A percentile compares a stretch with the other conserved stretches of the same genome.
These are phyloP conservation scores for Sebastes minor DNA, from an alignment of 2,797 vertebrate species.

Conservation along the genomic window DNA sequence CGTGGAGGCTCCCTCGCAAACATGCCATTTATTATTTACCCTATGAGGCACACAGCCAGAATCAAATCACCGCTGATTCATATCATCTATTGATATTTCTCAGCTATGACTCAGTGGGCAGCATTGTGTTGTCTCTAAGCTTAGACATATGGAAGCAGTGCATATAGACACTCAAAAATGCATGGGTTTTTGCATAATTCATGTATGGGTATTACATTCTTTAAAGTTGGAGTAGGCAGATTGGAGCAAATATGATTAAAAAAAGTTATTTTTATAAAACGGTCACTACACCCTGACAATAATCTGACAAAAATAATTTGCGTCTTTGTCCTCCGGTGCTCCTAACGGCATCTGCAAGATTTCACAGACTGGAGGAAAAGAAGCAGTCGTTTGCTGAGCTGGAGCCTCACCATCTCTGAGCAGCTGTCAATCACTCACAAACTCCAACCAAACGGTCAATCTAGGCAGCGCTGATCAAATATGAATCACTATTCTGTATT, in stretches of 20 bases:
- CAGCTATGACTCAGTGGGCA: neutral
- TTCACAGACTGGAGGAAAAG: too few relatives aligned
- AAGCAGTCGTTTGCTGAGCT: too few relatives aligned
- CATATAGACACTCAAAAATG: conserved; percentile 2
- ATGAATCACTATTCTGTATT: neutral
- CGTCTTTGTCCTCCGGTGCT: too few relatives aligned
- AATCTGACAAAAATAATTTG: too few relatives aligned
- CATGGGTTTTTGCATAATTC: conserved; percentile 15
- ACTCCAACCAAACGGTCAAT: too few relatives aligned
- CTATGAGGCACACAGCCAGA: neutral
- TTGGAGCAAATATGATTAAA: too few relatives aligned
- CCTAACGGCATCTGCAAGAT: too few relatives aligned
- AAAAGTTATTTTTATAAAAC: too few relatives aligned
- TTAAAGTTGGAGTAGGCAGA: neutral
- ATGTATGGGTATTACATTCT: conserved; percentile 12
- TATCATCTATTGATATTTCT: neutral
- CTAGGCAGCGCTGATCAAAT: too few relatives aligned
- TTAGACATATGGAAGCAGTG: neutral
- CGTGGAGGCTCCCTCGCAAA: neutral
- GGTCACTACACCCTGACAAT: too few relatives aligned
- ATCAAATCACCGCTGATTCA: conserved; percentile 7
- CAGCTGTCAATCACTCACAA: too few relatives aligned
- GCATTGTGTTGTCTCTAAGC: neutral
- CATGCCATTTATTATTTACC: conserved; percentile 29
- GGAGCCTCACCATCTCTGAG: too few relatives aligned